These are phyloP conservation scores for Platichthys flesus DNA, from an alignment of 2,113 vertebrate species.

Conservation along the genomic window DNA sequence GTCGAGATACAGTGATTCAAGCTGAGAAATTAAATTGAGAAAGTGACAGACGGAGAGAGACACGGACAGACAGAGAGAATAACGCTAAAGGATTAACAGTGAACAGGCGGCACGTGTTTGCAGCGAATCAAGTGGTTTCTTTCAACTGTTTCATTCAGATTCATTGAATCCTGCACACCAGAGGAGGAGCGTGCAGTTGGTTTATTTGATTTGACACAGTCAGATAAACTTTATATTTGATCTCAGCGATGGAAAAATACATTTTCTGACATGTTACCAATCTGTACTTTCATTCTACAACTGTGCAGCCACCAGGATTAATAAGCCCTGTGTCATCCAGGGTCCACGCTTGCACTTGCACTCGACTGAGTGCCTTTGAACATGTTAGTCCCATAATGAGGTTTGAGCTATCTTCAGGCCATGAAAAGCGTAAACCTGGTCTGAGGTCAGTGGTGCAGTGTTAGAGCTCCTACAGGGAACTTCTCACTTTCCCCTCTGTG, in stretches of 20 bases:
- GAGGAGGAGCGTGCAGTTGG: background rate
- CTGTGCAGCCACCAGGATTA: no score
- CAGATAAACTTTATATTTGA: no score
- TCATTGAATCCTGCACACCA: background rate
- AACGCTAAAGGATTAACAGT: conserved; percentile 48
- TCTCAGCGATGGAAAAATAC: background rate
- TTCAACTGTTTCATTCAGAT: conserved; percentile 20
- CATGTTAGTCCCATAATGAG: no score
- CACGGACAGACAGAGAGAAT: conserved; percentile 1
- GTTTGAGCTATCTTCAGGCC: no score
- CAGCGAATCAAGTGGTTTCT: conserved; percentile 16
- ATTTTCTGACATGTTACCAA: background rate
- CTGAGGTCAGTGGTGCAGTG: no score
- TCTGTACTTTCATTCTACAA: background rate
- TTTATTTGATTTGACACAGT: conserved; percentile 10
- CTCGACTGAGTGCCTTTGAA: no score
- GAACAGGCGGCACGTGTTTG: background rate
- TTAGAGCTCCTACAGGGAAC: no score
- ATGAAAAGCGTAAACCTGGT: no score
- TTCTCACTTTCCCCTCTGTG: no score
- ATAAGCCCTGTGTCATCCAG: no score
- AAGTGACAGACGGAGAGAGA: conserved; percentile 43
- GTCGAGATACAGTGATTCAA: conserved; percentile 45
- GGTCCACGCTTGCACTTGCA: no score
- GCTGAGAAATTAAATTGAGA: conserved; percentile 66